phyloP scores from a whole-genome alignment of 2,113 vertebrate species.

The Megaceryle maxima region DNA sequence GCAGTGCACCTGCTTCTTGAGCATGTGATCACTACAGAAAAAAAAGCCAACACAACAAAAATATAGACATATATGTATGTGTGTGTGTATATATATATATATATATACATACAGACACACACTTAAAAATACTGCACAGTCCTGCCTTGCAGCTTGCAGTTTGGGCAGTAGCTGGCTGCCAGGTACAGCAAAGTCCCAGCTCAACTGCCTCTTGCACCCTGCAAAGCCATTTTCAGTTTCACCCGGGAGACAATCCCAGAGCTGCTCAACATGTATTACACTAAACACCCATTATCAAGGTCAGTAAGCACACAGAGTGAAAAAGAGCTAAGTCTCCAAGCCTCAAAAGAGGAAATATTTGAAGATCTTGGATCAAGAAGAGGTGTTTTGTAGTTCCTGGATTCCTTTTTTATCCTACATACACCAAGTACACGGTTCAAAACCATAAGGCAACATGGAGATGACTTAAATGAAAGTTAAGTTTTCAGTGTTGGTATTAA shows the following conservation, averaged over 20 bases:
- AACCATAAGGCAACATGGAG: background rate
- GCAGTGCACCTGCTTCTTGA: background rate
- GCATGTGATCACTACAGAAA: background rate
- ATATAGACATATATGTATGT: no score
- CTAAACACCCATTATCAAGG: background rate
- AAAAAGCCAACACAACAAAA: background rate
- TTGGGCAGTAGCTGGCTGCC: background rate
- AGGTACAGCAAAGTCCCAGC: background rate
- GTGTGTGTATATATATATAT: background rate
- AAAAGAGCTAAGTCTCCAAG: background rate
- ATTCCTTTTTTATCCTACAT: rapidly evolving
- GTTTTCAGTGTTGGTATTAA: background rate
- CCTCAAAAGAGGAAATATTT: background rate
- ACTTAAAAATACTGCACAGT: background rate
- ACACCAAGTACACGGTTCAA: rapidly evolving
- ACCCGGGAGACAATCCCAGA: background rate
- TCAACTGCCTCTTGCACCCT: background rate
- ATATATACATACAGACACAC: background rate
- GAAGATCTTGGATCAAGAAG: background rate
- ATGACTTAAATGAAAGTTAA: background rate
- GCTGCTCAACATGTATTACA: background rate
- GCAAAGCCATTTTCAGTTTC: background rate
- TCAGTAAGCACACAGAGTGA: background rate
- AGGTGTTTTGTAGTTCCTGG: background rate
- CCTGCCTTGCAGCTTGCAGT: background rate